Evolutionary conservation across 1,140 invertebrate species (phyloP).

Genomic region (Stegodyphus mimosarum): DNA sequence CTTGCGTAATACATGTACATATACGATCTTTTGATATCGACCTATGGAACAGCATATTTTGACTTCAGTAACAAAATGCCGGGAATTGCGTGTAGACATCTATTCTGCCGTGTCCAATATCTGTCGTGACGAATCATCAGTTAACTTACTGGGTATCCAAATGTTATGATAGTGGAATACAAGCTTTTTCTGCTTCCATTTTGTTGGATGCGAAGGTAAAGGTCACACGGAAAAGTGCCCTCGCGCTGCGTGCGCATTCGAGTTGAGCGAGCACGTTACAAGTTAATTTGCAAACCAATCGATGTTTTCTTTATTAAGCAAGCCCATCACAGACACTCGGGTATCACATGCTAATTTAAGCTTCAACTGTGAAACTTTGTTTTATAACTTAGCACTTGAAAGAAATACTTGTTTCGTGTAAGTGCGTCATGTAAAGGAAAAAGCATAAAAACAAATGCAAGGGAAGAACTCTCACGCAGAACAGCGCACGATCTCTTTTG

Average conservation of each 20-base stretch:
- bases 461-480: too few relatives aligned
- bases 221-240: slow-evolving; percentile 22
- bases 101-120: slow-evolving; percentile 13
- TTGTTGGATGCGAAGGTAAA: slow-evolving; percentile 24
- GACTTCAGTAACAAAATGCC: slow-evolving; percentile 30
- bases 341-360: too few relatives aligned
- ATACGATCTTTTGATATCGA: not conserved
- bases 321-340: too few relatives aligned
- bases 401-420: too few relatives aligned
- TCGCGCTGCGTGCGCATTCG: not conserved
- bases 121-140: slow-evolving; percentile 17
- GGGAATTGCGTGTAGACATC: slow-evolving; percentile 11
- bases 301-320: not conserved
- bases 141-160: slow-evolving; percentile 3
- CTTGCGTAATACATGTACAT: not conserved
- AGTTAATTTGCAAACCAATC: not conserved
- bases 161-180: slow-evolving; percentile 33
- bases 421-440: too few relatives aligned
- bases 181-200: slow-evolving; percentile 38
- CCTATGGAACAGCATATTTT: slow-evolving; percentile 18
- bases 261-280: not conserved
- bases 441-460: too few relatives aligned
- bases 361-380: too few relatives aligned
- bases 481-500: too few relatives aligned
- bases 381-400: too few relatives aligned